Conservation (phyloP, 1,140 invertebrate species). For the Oryctes rhinoceros region DNA sequence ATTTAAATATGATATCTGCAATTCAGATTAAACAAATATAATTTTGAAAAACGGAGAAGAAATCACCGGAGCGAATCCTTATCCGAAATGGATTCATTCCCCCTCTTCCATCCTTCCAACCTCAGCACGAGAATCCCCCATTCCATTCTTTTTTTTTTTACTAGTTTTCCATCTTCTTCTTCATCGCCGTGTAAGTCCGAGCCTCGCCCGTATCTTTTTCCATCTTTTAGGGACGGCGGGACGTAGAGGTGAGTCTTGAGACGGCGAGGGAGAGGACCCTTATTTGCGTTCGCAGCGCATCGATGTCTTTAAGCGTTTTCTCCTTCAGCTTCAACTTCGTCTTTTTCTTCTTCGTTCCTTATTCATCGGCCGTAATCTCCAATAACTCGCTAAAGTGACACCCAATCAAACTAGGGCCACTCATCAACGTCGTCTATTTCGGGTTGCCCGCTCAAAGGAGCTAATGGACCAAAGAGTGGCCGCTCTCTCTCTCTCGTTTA, state of each 20-base stretch:
- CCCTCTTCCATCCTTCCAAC: background rate
- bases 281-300: slow-evolving; percentile 48
- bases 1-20: slow-evolving; percentile 52
- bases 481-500: background rate
- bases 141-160: slow-evolving; percentile 10
- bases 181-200: slow-evolving; percentile 26
- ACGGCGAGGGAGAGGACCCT: slow-evolving; percentile 39
- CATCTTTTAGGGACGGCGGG: slow-evolving; percentile 43
- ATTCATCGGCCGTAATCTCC: background rate
- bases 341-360: background rate
- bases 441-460: background rate
- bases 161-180: background rate
- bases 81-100: slow-evolving; percentile 47
- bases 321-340: background rate
- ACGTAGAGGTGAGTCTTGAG: slow-evolving; percentile 43
- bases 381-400: slow-evolving; percentile 10
- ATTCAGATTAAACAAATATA: slow-evolving; percentile 56
- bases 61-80: slow-evolving; percentile 47
- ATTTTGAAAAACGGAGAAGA: slow-evolving; percentile 49
- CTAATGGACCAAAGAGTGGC: slow-evolving; percentile 16
- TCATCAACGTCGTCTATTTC: slow-evolving; percentile 23
- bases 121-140: too few species aligned
- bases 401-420: background rate
- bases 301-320: slow-evolving; percentile 27
- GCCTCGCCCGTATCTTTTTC: background rate